A percentile compares a stretch with the other conserved stretches of the same genome.
Conservation (phyloP, 2,113 vertebrate species). For the Amphiprion percula region DNA sequence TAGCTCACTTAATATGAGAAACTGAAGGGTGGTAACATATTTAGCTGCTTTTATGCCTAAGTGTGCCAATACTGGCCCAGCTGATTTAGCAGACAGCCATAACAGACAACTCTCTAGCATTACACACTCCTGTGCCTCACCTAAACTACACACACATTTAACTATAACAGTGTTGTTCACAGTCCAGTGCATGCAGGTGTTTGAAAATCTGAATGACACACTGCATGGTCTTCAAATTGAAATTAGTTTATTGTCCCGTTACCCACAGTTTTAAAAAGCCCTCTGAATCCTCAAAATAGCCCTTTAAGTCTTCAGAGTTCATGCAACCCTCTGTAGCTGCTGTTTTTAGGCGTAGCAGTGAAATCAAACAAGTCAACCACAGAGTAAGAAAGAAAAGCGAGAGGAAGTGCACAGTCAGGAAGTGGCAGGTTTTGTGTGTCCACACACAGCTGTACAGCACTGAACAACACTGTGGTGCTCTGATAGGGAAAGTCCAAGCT, state of each 20-base stretch:
- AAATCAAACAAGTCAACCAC: constrained; percentile 50
- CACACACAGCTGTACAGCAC: constrained; percentile 37
- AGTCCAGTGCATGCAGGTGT: constrained; percentile 15
- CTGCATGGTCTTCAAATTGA: constrained; percentile 12
- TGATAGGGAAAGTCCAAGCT: not conserved
- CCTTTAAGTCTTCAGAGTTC: not conserved
- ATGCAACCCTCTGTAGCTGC: not conserved
- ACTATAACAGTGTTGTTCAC: not conserved
- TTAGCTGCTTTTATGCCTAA: no score
- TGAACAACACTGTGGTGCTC: constrained; percentile 9
- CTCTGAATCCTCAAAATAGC: not conserved
- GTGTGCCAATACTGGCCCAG: no score
- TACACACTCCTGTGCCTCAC: no score
- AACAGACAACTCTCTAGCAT: not conserved
- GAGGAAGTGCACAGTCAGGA: constrained; percentile 82
- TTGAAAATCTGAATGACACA: constrained; percentile 2
- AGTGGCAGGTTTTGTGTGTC: constrained; percentile 69
- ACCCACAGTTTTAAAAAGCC: not conserved
- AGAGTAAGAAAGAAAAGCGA: constrained; percentile 36
- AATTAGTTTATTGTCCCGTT: not conserved
- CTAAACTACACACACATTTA: not conserved
- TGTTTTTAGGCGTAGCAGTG: constrained; percentile 28
- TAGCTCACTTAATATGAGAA: not conserved
- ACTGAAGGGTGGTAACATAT: no score
- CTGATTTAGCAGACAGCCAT: no score